Evolutionary conservation across 2,888 invertebrate species (phyloP).

Genomic region (Eucera pruinosa): DNA sequence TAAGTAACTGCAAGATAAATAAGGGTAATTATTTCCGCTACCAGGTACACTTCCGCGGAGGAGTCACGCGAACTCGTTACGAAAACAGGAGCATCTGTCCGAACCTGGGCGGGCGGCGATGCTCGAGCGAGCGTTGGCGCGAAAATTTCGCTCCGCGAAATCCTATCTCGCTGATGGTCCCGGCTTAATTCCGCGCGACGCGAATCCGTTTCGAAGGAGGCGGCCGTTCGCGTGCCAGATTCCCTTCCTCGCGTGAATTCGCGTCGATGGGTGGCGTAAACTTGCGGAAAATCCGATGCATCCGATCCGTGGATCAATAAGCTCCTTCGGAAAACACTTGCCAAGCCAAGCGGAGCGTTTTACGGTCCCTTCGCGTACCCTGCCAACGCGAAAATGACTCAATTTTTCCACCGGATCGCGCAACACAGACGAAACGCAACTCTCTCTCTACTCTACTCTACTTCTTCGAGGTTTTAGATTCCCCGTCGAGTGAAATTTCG

Average conservation of each 20-base stretch:
- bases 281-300: background rate
- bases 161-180: background rate
- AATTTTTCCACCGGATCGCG: constrained; percentile 14
- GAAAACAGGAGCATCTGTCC: background rate
- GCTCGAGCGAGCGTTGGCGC: background rate
- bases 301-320: constrained; percentile 34
- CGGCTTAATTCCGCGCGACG: background rate
- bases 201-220: background rate
- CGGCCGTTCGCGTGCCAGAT: background rate
- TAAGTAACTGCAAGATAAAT: constrained; percentile 30
- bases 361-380: constrained; percentile 8
- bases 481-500: background rate
- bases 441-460: no score
- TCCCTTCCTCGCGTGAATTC: background rate
- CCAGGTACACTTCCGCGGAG: constrained; percentile 26
- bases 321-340: constrained; percentile 28
- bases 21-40: constrained; percentile 54
- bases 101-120: background rate
- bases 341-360: constrained; percentile 17
- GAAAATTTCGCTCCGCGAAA: constrained; percentile 1
- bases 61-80: constrained; percentile 25
- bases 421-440: background rate
- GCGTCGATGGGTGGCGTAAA: background rate
- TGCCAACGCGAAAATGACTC: constrained; percentile 29
- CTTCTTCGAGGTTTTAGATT: background rate